Base-by-base conservation (phyloP, 2,888 invertebrate species). In the Noctua janthina region DNA sequence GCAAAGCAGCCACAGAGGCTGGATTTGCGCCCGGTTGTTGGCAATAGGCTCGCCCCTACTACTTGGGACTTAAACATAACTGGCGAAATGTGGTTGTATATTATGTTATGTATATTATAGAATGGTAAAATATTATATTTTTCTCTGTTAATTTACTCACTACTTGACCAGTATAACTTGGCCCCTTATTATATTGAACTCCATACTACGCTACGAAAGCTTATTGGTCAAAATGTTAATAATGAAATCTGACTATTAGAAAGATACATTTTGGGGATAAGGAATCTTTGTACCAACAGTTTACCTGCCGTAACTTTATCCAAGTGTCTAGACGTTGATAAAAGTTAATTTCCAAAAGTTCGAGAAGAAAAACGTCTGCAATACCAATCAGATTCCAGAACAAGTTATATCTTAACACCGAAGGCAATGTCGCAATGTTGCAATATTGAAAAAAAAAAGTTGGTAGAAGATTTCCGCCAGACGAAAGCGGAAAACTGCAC, bases 401-500 rank as follows among this genome's bases (percentile, higher is more conserved):
- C 69, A 79, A 76, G 35, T 79, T 76, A 82, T 51, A 75, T 39
- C 64, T 75, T 79, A 64, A 59, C 62, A 68, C 70, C 64, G 67
- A 64, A 69, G 59, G 46, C 71, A 86, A 87, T 82, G 75, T 81
- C 66, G 59, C 59, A 78, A 59, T 20, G 68, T 67, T 23, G 59
- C 76, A 87, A 79, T 76, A 74, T 83, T 29, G 68, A 76, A 35
- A 70, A 78, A 78, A 81, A 73, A 76, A 29, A 29, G 29, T 29
- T 29, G 29, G 0, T 29, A 29, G 29, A 29, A 29, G 29, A 74
- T 39, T 66, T 83, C 76, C 76, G 73, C 78, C 78, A 86, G 87
- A 88, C 84, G 78, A 87, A 86, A 83, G 76, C 77, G 74, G 81
- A 67, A 82, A 84, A 84, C 68, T 81, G 74, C 64, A 83, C 84